Conservation (phyloP, 2,797 vertebrate genomes). For the Manis javanica region DNA sequence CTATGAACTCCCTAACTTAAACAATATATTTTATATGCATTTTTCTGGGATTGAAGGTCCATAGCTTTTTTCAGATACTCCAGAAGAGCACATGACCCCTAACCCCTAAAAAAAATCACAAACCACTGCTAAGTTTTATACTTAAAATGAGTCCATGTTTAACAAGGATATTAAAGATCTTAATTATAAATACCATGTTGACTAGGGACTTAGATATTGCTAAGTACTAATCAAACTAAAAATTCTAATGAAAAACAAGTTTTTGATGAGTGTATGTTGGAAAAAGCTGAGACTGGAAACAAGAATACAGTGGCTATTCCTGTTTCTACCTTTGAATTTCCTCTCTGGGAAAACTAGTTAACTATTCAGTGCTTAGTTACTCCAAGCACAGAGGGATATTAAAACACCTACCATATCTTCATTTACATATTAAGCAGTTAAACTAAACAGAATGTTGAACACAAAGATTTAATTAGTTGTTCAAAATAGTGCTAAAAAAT, state of each 20-base stretch:
- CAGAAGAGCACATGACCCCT: not conserved
- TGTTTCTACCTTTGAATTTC: slow-evolving; percentile 12
- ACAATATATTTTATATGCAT: not conserved
- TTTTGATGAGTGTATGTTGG: not conserved
- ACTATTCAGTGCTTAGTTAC: not conserved
- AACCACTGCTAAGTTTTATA: not conserved
- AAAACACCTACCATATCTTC: slow-evolving; percentile 4
- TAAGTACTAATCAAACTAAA: slow-evolving; percentile 50
- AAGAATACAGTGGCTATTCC: not conserved
- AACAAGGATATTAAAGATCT: slow-evolving; percentile 40
- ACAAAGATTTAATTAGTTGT: slow-evolving; percentile 26
- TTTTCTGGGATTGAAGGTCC: not conserved
- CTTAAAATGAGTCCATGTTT: slow-evolving; percentile 21
- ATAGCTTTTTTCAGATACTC: not conserved
- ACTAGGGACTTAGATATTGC: not conserved
- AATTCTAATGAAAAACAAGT: slow-evolving; percentile 40
- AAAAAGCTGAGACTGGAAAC: slow-evolving; percentile 28
- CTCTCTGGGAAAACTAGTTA: not conserved
- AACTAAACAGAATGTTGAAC: slow-evolving; percentile 6
- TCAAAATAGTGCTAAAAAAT: slow-evolving; percentile 50
- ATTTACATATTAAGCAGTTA: not conserved
- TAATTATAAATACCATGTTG: not conserved
- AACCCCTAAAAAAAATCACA: not conserved
- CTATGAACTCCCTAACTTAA: not conserved
- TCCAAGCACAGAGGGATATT: not conserved